These are phyloP conservation scores for Aplochiton taeniatus DNA, from an alignment of 2,797 vertebrate genomes.

Conservation along the genomic window DNA sequence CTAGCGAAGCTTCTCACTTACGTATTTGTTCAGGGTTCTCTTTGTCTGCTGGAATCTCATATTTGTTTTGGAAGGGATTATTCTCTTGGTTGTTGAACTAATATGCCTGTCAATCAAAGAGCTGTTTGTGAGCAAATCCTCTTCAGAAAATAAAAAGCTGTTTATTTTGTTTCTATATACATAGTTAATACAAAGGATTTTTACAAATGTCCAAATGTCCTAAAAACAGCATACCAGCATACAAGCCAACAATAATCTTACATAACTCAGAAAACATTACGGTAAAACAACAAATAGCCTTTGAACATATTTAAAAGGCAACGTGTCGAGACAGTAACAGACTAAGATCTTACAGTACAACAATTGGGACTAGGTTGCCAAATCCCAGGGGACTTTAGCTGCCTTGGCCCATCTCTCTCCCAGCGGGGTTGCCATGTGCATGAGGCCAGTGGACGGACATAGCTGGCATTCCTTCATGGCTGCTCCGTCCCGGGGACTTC, in stretches of 20 bases:
- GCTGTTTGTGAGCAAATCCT: too few species aligned
- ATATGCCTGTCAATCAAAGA: not conserved
- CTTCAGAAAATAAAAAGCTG: too few species aligned
- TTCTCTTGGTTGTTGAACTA: not conserved
- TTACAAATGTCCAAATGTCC: too few species aligned
- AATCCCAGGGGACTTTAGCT: slow-evolving; percentile 21
- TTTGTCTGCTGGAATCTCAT: slow-evolving; percentile 13
- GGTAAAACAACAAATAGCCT: too few species aligned
- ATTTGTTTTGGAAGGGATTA: not conserved
- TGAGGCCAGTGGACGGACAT: slow-evolving; percentile 41
- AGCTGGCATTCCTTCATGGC: slow-evolving; percentile 65
- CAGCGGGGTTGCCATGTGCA: slow-evolving; percentile 33
- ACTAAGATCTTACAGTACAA: slow-evolving; percentile 2
- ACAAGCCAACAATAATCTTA: too few species aligned
- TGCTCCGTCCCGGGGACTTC: slow-evolving; percentile 59
- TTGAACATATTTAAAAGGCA: too few species aligned
- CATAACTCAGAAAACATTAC: too few species aligned
- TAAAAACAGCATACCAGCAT: too few species aligned
- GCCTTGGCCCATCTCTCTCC: slow-evolving; percentile 24
- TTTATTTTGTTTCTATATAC: too few species aligned
- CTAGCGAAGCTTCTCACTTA: slow-evolving; percentile 21
- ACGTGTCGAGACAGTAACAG: not conserved
- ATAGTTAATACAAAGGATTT: too few species aligned
- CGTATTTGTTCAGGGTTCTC: not conserved
- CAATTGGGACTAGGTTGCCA: slow-evolving; percentile 18